Base-by-base conservation (phyloP, 1,140 invertebrate species). In the Pseudomyrmex dendroicus region DNA sequence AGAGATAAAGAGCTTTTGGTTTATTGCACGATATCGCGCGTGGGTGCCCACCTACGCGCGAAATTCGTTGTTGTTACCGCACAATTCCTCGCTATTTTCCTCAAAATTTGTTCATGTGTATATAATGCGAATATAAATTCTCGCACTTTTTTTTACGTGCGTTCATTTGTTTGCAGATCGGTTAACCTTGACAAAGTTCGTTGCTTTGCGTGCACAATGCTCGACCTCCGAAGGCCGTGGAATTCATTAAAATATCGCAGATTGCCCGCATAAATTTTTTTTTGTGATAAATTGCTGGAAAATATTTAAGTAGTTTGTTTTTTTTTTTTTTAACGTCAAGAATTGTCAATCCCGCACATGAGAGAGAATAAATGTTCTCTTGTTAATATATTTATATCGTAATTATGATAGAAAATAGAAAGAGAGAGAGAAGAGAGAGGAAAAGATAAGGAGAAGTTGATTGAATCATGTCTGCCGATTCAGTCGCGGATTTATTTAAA, bases 171-270 rank as follows among this genome's bases (percentile, higher is more conserved):
- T 67, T 72, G 20, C 56, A 44, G 57, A 84, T 57, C 15, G 70
- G 73, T 73, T 76, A 72, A 35, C 86, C 86, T 88, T 88, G 86
- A 74, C 9, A 56, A 87, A 88, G 86, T 88, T 88, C 82, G 86
- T 88, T 88, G 82, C 74, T 87, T 87, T 72, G 25, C 86, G 85
- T 74, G 73, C 70, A 80, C 59, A 72, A 80, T 72, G 54, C 46
- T 77, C 86, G 86, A 87, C 86, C 86, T 87, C 74, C 22, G 82
- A 87, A 88, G 86, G 86, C 82, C 76, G 62, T 54, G 52, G 86
- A 66, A 67, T 88, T 87, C 74, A 84, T 87, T 87, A 84, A 35
- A 56, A 54, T 76, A 63, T 68, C 48, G 50, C 74, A 74, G n/a
- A 70, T 57, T 50, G 73, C 22, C 80, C 66, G 68, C 82, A 80